Conservation (phyloP, 2,888 invertebrate species). For the Apamea sordens region DNA sequence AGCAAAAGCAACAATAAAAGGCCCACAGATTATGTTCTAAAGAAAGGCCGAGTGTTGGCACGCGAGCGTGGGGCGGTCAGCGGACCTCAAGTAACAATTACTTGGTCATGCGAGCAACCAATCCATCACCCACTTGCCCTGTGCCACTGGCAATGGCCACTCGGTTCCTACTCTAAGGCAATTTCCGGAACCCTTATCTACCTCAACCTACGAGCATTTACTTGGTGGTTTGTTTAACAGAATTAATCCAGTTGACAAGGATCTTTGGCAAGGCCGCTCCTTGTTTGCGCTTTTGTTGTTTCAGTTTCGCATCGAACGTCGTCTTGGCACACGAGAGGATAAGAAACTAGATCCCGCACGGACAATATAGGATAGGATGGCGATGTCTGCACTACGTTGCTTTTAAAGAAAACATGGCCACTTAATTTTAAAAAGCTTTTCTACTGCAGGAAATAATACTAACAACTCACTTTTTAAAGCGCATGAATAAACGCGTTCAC, state of each 20-base stretch:
- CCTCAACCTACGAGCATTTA: constrained; percentile 81
- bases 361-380: constrained; percentile 14
- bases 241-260: constrained; percentile 83
- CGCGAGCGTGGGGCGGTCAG: constrained; percentile 80
- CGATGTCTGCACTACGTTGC: constrained; percentile 72
- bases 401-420: constrained; percentile 48
- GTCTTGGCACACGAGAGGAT: constrained; percentile 47
- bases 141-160: constrained; percentile 83
- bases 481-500: constrained; percentile 58
- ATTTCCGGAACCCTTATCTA: constrained; percentile 89
- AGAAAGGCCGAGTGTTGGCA: constrained; percentile 78
- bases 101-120: constrained; percentile 87
- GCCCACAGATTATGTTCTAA: constrained; percentile 79
- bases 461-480: constrained; percentile 45
- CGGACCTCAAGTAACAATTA: constrained; percentile 88
- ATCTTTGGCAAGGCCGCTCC: constrained; percentile 78
- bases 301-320: constrained; percentile 53
- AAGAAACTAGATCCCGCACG: constrained; percentile 39
- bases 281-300: constrained; percentile 63
- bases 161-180: constrained; percentile 86
- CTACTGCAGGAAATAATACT: constrained; percentile 32
- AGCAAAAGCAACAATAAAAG: constrained; percentile 81
- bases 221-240: constrained; percentile 87
- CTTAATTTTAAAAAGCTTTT: constrained; percentile 22
- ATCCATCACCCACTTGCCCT: constrained; percentile 88